phyloP scores from a whole-genome alignment of 2,888 invertebrate species.

The Cyaniris semiargus region DNA sequence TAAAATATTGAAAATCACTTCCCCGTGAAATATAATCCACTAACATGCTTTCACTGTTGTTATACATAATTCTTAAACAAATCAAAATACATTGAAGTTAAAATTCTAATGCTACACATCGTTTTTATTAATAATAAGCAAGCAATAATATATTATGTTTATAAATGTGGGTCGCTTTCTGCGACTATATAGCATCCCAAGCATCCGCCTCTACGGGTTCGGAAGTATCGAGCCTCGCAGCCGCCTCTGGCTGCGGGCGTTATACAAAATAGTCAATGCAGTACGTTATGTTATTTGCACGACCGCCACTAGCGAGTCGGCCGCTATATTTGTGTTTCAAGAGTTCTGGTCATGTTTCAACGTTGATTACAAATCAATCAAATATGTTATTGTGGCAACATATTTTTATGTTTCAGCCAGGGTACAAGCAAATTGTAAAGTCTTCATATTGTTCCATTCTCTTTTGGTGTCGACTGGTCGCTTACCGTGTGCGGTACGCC shows the following conservation, averaged over 20 bases:
- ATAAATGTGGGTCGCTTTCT: constrained; percentile 62
- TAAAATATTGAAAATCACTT: constrained; percentile 56
- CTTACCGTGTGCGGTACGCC: constrained; percentile 51
- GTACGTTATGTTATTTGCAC: constrained; percentile 56
- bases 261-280: constrained; percentile 63
- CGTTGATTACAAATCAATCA: constrained; percentile 64
- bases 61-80: constrained; percentile 73
- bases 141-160: constrained; percentile 79
- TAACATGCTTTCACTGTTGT: constrained; percentile 66
- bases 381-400: constrained; percentile 73
- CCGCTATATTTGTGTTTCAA: constrained; percentile 56
- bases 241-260: constrained; percentile 38
- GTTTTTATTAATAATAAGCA: constrained; percentile 77
- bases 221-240: constrained; percentile 36
- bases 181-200: constrained; percentile 57
- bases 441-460: constrained; percentile 79
- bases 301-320: constrained; percentile 60
- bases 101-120: constrained; percentile 78
- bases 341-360: constrained; percentile 62
- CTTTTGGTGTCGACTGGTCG: constrained; percentile 62
- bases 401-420: constrained; percentile 72
- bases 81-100: constrained; percentile 77
- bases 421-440: constrained; percentile 78
- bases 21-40: constrained; percentile 55
- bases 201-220: constrained; percentile 35